A percentile compares a stretch with the other conserved stretches of the same genome.
phyloP scores from a whole-genome alignment of 2,797 vertebrate genomes.

The Picus viridis region DNA sequence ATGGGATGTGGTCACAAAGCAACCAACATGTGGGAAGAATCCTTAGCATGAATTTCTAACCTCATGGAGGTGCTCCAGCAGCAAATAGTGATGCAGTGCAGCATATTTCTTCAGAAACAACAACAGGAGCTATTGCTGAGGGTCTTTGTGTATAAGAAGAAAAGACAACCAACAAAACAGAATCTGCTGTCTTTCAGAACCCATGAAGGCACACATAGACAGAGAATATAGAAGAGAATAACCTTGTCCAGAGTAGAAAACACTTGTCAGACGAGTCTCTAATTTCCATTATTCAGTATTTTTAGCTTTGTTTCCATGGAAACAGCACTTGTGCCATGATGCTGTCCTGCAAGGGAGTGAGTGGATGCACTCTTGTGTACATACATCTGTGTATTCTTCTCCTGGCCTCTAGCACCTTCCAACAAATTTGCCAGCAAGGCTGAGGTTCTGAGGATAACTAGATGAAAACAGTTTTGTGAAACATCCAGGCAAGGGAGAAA shows the following conservation, averaged over 20 bases:
- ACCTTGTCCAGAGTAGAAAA: constrained; percentile 30
- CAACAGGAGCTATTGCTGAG: not conserved
- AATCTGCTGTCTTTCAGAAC: not conserved
- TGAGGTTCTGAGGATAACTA: not conserved
- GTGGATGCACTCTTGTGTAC: not conserved
- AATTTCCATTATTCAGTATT: constrained; percentile 54
- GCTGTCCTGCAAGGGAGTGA: constrained; percentile 25
- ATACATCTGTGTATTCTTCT: not conserved
- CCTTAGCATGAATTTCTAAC: not conserved
- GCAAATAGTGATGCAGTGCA: constrained; percentile 17
- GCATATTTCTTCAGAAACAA: constrained; percentile 13
- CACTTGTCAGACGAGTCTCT: constrained; percentile 4
- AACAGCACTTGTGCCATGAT: constrained; percentile 13
- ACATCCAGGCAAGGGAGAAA: not conserved
- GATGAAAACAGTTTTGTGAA: not conserved
- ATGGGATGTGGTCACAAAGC: accelerated
- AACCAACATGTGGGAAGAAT: not conserved
- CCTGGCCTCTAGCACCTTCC: not conserved
- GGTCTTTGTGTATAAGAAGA: not conserved
- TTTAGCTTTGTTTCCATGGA: constrained; percentile 66
- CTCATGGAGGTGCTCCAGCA: not conserved
- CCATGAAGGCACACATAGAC: not conserved
- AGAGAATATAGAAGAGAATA: not conserved
- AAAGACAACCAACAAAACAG: not conserved
- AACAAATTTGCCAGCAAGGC: not conserved